These are phyloP conservation scores for Rostratula benghalensis DNA, from an alignment of 2,113 vertebrate genomes.

Conservation along the genomic window DNA sequence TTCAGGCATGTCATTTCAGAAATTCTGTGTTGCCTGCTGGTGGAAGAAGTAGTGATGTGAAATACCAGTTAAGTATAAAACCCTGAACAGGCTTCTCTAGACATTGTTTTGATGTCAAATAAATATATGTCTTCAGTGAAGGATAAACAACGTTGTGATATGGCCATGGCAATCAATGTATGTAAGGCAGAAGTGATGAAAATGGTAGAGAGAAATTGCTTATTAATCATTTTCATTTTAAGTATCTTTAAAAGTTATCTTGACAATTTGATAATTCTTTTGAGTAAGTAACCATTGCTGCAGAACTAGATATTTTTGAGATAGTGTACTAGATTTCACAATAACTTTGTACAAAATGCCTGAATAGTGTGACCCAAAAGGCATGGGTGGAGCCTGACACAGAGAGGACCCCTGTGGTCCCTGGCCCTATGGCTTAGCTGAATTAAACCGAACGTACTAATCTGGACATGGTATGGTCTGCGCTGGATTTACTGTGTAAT, in stretches of 20 bases:
- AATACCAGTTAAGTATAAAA: not conserved
- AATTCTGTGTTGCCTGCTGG: conserved; percentile 16
- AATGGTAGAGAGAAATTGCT: not conserved
- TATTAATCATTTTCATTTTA: not conserved
- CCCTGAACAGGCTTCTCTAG: not conserved
- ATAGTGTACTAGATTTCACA: conserved; percentile 4
- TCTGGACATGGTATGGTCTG: conserved; percentile 21
- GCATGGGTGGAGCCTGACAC: not conserved
- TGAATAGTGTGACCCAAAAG: conserved; percentile 5
- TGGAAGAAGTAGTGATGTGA: not conserved
- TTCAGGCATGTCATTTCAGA: conserved; percentile 10
- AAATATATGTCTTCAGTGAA: not conserved
- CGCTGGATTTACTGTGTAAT: conserved; percentile 42
- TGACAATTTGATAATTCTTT: not conserved
- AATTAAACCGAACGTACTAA: conserved; percentile 27
- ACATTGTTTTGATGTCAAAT: conserved; percentile 8
- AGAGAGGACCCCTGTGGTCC: not conserved
- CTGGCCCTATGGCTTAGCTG: conserved; percentile 3
- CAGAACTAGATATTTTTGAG: not conserved
- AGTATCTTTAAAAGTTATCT: not conserved
- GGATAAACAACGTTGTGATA: not conserved
- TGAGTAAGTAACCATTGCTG: not conserved
- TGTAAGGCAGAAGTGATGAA: not conserved
- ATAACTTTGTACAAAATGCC: not conserved
- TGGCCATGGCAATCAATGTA: not conserved